Conservation (phyloP, 2,888 invertebrate species). For the Cancer borealis region DNA sequence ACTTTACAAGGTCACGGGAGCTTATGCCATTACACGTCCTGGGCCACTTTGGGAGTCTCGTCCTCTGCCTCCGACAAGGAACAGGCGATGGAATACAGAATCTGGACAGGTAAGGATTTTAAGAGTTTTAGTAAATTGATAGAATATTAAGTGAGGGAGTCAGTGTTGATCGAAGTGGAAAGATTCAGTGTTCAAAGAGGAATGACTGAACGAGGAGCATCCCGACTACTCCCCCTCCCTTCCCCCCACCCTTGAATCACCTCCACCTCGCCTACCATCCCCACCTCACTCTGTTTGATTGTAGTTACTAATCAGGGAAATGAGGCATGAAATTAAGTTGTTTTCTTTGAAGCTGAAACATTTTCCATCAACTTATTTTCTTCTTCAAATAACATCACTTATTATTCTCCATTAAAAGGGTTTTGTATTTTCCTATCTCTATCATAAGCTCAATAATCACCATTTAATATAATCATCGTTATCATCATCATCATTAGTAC, state of each 20-base stretch:
- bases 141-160: background rate
- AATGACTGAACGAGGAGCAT: conserved; percentile 22
- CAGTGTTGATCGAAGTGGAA: background rate
- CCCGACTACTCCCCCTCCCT: background rate
- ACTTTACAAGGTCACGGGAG: background rate
- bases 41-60: background rate
- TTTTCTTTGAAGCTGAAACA: background rate
- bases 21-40: background rate
- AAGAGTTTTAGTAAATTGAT: background rate
- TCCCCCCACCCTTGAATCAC: too few relatives aligned
- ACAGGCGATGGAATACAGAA: background rate
- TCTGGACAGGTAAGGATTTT: background rate
- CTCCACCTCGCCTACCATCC: background rate
- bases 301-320: background rate
- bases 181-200: background rate
- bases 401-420: background rate
- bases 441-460: background rate
- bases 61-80: background rate
- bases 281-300: background rate
- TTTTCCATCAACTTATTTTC: background rate
- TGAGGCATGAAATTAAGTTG: background rate
- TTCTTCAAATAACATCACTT: background rate
- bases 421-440: background rate
- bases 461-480: background rate
- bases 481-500: background rate